Percentiles rank a stretch among this genome's conserved stretches.
Evolutionary conservation across 2,797 vertebrate species (phyloP).

Genomic region (Girardinus metallicus): DNA sequence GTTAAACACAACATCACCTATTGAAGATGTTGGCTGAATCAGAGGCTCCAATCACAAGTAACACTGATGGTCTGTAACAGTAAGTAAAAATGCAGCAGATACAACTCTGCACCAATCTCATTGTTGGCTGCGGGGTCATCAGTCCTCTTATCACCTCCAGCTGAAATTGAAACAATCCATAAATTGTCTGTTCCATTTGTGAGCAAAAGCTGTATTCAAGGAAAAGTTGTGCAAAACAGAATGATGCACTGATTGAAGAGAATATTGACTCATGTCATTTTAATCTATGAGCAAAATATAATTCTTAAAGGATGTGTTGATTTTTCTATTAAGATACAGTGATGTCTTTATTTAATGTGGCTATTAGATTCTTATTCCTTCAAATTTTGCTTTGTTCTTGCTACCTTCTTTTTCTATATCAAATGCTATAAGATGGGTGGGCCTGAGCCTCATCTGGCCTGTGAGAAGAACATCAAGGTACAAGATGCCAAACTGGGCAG

Average conservation of each 20-base stretch:
- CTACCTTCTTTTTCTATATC: neutral
- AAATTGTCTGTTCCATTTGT: neutral
- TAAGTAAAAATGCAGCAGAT: neutral
- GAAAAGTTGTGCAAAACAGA: neutral
- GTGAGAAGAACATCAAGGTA: neutral
- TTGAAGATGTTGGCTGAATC: neutral
- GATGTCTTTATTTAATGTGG: neutral
- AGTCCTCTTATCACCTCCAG: neutral
- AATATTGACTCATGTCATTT: neutral
- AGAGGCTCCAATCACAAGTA: neutral
- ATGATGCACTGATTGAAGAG: neutral
- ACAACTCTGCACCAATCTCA: neutral
- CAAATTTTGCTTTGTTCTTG: neutral
- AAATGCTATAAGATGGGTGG: neutral
- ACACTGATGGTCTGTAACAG: neutral
- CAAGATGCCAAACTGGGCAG: slow-evolving; percentile 47
- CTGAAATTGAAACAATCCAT: neutral
- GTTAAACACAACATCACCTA: neutral
- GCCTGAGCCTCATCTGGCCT: too few relatives aligned
- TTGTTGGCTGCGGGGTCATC: neutral
- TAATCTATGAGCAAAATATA: neutral
- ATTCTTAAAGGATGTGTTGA: neutral
- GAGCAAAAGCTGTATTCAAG: neutral
- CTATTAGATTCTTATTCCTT: neutral
- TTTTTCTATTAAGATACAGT: neutral